Percentiles rank a stretch among this genome's conserved stretches.
Conservation (phyloP, 2,113 vertebrate genomes). For the Okapia johnstoni region DNA sequence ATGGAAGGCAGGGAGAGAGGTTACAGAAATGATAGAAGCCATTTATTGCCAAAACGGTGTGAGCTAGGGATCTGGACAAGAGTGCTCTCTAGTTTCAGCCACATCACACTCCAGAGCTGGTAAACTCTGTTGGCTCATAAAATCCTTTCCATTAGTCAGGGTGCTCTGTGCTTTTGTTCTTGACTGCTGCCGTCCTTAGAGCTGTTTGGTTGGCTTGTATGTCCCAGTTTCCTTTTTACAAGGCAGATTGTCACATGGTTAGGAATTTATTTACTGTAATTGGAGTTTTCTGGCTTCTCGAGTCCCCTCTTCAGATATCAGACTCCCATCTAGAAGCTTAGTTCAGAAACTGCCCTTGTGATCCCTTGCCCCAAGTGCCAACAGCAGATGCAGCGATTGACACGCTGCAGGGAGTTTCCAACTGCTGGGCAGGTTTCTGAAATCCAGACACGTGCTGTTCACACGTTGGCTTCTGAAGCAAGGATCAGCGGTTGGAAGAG, state of each 20-base stretch:
- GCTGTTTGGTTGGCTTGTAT: slow-evolving; percentile 77
- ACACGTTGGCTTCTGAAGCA: slow-evolving; percentile 77
- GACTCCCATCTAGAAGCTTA: slow-evolving; percentile 66
- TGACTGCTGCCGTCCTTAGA: slow-evolving; percentile 78
- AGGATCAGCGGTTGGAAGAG: slow-evolving; percentile 76
- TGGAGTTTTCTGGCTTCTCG: slow-evolving; percentile 77
- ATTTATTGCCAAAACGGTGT: slow-evolving; percentile 37
- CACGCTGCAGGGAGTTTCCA: slow-evolving; percentile 81
- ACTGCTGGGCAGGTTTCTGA: slow-evolving; percentile 81
- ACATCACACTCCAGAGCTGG: slow-evolving; percentile 72
- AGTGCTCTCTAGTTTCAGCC: slow-evolving; percentile 62
- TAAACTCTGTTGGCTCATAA: slow-evolving; percentile 73
- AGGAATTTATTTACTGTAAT: slow-evolving; percentile 82
- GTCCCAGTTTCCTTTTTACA: slow-evolving; percentile 81
- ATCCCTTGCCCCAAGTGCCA: slow-evolving; percentile 81
- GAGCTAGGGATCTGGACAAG: slow-evolving; percentile 65
- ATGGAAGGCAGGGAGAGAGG: not conserved
- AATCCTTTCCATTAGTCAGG: slow-evolving; percentile 69
- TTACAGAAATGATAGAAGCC: slow-evolving; percentile 11
- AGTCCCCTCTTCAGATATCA: slow-evolving; percentile 75
- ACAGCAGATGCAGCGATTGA: slow-evolving; percentile 78
- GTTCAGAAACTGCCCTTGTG: slow-evolving; percentile 78
- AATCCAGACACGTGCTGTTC: slow-evolving; percentile 78
- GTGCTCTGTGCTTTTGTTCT: slow-evolving; percentile 74
- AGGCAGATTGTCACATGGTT: slow-evolving; percentile 79